A percentile compares a stretch with the other conserved stretches of the same genome.
Conservation (phyloP, 2,888 invertebrate genomes). For the Trichogramma dendrolimi region DNA sequence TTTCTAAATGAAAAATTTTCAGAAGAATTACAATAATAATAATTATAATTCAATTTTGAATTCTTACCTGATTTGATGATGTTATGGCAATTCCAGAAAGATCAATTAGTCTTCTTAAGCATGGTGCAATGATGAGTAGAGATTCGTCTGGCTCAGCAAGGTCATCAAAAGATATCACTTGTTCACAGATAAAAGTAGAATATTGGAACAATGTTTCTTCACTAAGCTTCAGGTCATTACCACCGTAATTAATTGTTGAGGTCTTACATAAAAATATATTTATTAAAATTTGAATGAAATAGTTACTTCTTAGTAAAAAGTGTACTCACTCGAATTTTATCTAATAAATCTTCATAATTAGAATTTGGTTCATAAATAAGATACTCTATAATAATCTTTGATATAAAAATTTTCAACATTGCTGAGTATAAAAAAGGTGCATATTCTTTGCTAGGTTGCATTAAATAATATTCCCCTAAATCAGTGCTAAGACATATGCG, state of each 20-base stretch:
- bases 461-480: conserved; percentile 65
- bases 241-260: too few species aligned
- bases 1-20: too few species aligned
- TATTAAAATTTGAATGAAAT: neutral
- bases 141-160: conserved; percentile 59
- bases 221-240: conserved; percentile 51
- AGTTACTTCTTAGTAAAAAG: neutral
- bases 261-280: too few species aligned
- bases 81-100: conserved; percentile 60
- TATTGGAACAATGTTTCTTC: conserved; percentile 73
- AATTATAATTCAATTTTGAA: too few species aligned
- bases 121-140: conserved; percentile 66
- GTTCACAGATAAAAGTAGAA: conserved; percentile 78
- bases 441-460: conserved; percentile 69
- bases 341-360: conserved; percentile 73
- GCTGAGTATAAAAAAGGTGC: conserved; percentile 66
- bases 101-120: conserved; percentile 71
- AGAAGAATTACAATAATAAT: too few species aligned
- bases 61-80: too few species aligned
- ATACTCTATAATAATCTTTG: conserved; percentile 76
- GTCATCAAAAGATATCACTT: conserved; percentile 60
- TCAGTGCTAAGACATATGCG: conserved; percentile 11
- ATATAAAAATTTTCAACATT: conserved; percentile 71
- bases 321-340: conserved; percentile 57
- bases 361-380: conserved; percentile 65